Evolutionary conservation across 92 coral and sea anemone genomes (phyloP), one percentile per base, ranked within the genome.

Genomic region (Epizoanthus illoricatus): DNA sequence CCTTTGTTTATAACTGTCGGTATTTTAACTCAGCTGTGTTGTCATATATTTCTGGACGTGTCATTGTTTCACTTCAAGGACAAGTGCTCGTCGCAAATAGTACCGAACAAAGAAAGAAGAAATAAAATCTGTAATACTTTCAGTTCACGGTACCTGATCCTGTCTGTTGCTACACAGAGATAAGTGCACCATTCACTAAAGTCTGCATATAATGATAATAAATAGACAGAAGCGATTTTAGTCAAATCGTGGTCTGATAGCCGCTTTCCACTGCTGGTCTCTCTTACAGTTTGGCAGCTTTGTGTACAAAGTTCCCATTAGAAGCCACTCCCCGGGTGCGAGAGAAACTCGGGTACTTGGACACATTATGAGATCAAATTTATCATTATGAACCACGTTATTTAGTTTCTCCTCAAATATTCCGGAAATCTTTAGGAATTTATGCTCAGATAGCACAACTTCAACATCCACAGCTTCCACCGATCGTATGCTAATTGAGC

Each of bases 241-340:
- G 61, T 89, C 85, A 75, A 89, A 86, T 13, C 74, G 78, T 5
- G 86, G 61, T 62, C 92, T 85, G 6, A 93, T 90, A 4, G 94
- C 97, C 4, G 97, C 97, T 16, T 85, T 84, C 97, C 97, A 93
- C 55, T 91, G 97, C 10, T 84, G 83, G 55, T 74, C 78, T 61
- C 88, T 85, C 78, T 91, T 93, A 4, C 71, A 81, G 45, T 79
- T 65, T 10, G 74, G 49, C 4, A 81, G 80, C 75, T 93, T 93
- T 0, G 94, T 93, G 73, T 88, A 91, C 86, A 93, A 39, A 5
- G 97, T 93, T 4, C 97, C 97, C 68, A 91, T 57, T 41, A 93
- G 74, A 7, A 89, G 18, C 97, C 97, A 93, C 65, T 88, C 87
- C 13, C 82, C 82, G 3, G 71, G 82, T 16, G 82, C 71, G 7